Base-by-base conservation (phyloP, 1,140 invertebrate species). In the Danaus melanippus region DNA sequence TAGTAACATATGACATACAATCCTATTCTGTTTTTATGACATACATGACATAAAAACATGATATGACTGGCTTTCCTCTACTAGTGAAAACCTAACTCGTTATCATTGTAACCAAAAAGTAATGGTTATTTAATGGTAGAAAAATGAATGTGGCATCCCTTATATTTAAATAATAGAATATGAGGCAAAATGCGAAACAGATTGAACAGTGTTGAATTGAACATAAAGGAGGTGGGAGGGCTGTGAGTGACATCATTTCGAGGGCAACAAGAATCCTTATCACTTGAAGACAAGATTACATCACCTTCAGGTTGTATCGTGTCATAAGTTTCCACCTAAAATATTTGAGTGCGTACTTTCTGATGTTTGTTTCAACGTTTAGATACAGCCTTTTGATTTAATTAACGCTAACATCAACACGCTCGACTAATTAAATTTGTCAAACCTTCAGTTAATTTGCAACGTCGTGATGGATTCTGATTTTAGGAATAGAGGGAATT, bases 191-290 rank as follows among this genome's bases (percentile, higher is more conserved):
- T 32, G 7, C 21, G 21, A 32, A 32, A 32, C 21, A 32, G 21
- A 32, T 32, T 32, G 2, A 32, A 32, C 21, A 32, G 6, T 32
- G 21, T 32, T 32, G 21, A 32, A 32, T 32, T 32, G 21, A 62
- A 53, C 56, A 49, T 54, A 52, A 58, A 55, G 52, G 10, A 47
- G 56, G 15, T 56, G 52, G 52, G 10, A 47, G 56, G 15, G 12
- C 56, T 54, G 53, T 46, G 47, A 62, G 60, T 62, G 56, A 62
- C 50, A 47, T 62, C 52, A 41, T 52, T 48, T 58, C 56, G 56
- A 63, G 56, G 53, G 42, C 49, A 49, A 54, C 15, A 49, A 50
- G 50, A 51, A 56, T 47, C 53, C 61, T 63, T 63, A 63, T 63
- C 56, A 50, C 42, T 50, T 41, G 53, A 63, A 63, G 61, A 59